phyloP scores from a whole-genome alignment of 1,140 invertebrate species.

The Dendroctonus ponderosae region DNA sequence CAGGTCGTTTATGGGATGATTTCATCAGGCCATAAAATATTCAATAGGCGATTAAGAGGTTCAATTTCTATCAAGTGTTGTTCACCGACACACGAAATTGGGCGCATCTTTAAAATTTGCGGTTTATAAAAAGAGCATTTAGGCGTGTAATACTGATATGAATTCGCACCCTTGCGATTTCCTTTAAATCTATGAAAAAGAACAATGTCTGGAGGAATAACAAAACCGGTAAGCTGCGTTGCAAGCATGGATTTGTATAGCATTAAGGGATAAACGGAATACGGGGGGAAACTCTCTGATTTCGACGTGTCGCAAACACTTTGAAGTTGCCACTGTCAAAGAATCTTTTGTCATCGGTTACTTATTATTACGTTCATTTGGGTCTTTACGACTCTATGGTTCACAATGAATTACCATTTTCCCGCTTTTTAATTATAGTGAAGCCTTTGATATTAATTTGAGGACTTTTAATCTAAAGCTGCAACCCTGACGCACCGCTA shows the following conservation, averaged over 20 bases:
- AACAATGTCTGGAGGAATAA: constrained; percentile 43
- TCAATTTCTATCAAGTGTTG: constrained; percentile 4
- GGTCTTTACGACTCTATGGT: constrained; percentile 44
- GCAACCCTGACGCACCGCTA: constrained; percentile 30
- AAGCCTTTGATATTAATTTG: constrained; percentile 45
- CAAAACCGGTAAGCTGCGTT: constrained; percentile 45
- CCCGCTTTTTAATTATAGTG: constrained; percentile 49
- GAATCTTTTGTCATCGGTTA: constrained; percentile 51
- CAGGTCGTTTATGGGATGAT: too few relatives aligned
- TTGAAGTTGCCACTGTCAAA: constrained; percentile 49
- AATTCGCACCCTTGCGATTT: constrained; percentile 36
- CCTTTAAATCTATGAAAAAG: constrained; percentile 43
- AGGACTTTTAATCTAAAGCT: constrained; percentile 31
- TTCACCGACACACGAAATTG: constrained; percentile 20
- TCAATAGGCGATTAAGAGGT: neutral
- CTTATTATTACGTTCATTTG: constrained; percentile 52
- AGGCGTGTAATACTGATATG: constrained; percentile 28
- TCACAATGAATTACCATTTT: constrained; percentile 50
- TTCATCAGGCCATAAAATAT: too few relatives aligned
- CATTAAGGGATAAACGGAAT: constrained; percentile 49
- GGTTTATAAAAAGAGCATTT: constrained; percentile 33
- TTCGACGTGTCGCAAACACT: constrained; percentile 48
- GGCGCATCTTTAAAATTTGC: constrained; percentile 18
- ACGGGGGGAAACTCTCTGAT: constrained; percentile 37
- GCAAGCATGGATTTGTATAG: constrained; percentile 47